Percentiles rank a stretch among this genome's conserved stretches.
Conservation (phyloP, 2,797 vertebrate species). For the Enteromius fasciolatus region DNA sequence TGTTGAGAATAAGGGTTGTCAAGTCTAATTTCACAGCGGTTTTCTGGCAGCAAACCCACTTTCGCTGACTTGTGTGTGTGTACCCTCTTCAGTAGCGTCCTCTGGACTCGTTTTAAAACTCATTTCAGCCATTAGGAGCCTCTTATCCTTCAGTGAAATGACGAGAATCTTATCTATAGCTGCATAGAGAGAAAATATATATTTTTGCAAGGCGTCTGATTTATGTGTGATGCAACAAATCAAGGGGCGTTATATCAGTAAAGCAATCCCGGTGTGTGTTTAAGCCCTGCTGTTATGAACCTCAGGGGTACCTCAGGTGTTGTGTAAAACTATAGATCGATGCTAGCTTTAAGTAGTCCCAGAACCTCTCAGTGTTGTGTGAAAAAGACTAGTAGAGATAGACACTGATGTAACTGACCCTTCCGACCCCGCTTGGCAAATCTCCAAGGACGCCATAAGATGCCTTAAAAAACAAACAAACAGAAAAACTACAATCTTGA, state of each 20-base stretch:
- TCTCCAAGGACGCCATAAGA: no score
- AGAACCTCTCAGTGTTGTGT: neutral
- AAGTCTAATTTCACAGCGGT: slow-evolving; percentile 41
- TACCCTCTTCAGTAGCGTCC: slow-evolving; percentile 23
- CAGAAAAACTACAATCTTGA: no score
- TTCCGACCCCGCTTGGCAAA: neutral
- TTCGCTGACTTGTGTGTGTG: slow-evolving; percentile 28
- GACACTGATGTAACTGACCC: slow-evolving; percentile 25
- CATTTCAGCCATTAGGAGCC: slow-evolving; percentile 1
- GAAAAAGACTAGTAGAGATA: slow-evolving; percentile 3
- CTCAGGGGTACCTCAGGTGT: slow-evolving; percentile 30
- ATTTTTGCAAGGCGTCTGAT: slow-evolving; percentile 25
- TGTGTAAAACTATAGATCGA: slow-evolving; percentile 31
- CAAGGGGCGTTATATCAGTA: slow-evolving; percentile 31
- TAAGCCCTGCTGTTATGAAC: slow-evolving; percentile 20
- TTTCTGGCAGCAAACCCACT: slow-evolving; percentile 32
- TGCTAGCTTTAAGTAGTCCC: neutral
- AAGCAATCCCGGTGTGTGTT: slow-evolving; percentile 5
- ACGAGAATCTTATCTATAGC: neutral
- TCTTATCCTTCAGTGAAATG: slow-evolving; percentile 2
- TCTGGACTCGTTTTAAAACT: slow-evolving; percentile 21
- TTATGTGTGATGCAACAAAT: slow-evolving; percentile 39
- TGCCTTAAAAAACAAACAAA: no score
- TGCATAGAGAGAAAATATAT: neutral
- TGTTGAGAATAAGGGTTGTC: slow-evolving; percentile 29